A percentile compares a stretch with the other conserved stretches of the same genome.
Evolutionary conservation across 2,888 invertebrate genomes (phyloP).

Genomic region (Dicycla oo): DNA sequence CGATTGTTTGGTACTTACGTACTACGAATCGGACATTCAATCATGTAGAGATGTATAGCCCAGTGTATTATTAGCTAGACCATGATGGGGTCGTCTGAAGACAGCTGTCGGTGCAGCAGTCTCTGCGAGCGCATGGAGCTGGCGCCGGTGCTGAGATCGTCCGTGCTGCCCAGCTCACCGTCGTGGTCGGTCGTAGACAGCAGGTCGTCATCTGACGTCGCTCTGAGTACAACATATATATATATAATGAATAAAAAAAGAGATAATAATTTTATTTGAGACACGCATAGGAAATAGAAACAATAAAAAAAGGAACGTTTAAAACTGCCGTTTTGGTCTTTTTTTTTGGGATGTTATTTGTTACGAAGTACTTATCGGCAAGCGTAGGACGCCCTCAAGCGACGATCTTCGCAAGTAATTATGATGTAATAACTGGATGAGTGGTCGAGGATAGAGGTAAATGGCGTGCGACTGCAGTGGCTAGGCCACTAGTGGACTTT

Average conservation of each 20-base stretch:
- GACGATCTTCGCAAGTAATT: background rate
- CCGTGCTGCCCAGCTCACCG: constrained; percentile 92
- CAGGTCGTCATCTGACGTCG: constrained; percentile 97
- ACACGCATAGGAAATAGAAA: background rate
- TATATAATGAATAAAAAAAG: background rate
- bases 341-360: no score
- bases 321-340: no score
- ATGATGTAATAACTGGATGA: background rate
- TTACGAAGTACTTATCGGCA: background rate
- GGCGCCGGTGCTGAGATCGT: constrained; percentile 89
- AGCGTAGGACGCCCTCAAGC: background rate
- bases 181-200: constrained; percentile 94
- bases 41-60: constrained; percentile 15
- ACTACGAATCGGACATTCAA: constrained; percentile 33
- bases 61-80: constrained; percentile 70
- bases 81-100: constrained; percentile 90
- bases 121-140: constrained; percentile 83
- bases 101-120: constrained; percentile 86
- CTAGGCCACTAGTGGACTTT: background rate
- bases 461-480: background rate
- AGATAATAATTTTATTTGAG: no score
- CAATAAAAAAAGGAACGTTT: background rate
- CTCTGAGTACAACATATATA: constrained; percentile 82
- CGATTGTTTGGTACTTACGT: constrained; percentile 31
- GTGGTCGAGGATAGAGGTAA: background rate